Evolutionary conservation across 2,113 vertebrate species (phyloP), one percentile per base, ranked within the genome.

Genomic region (Oostethus manadensis): DNA sequence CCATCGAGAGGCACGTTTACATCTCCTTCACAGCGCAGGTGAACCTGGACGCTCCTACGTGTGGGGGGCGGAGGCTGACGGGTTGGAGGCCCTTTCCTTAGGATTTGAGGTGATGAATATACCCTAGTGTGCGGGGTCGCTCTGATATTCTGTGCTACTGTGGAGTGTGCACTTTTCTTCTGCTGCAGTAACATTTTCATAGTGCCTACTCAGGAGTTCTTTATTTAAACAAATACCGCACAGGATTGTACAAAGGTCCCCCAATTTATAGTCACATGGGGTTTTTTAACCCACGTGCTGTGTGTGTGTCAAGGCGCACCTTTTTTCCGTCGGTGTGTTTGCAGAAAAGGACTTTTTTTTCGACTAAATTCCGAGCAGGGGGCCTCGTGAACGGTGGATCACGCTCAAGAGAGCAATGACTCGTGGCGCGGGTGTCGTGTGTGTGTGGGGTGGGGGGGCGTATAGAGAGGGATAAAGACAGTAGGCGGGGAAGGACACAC

Each of bases 11-110:
- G 60, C 67, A 74, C 75, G 82, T 80, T 83, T 82, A 73, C 74
- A 76, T 79, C 78, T 83, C 65, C 74, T 71, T 78, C 74, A 69
- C 54, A 44, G 56, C 71, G 70, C 59, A 78, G 68, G 75, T 77
- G 73, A 78, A 60, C 21, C 65, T 33, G 1, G 16, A 16, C 46
- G 20, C 44, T 58, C 23, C 57, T 16, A 10, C 46, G 21, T 68
- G 20, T 9, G 15, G 10, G 6, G 21, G 11, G 11, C 8, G 10
- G 29, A 51, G 15, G 50, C 23, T 51, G 29, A 29, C 23, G 17
- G 20, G 18, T 48, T 48, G 21, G 9, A 48, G 47, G 47, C 20
- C 40, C 13, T 18, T n/a, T 60, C n/a, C 33, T 53, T 5, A 53
- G 8, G 26, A 33, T 26, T 33, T 29, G 18, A 14, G 38, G 10